These are phyloP conservation scores for Encarsia formosa DNA, from an alignment of 2,888 invertebrate genomes.

Conservation along the genomic window DNA sequence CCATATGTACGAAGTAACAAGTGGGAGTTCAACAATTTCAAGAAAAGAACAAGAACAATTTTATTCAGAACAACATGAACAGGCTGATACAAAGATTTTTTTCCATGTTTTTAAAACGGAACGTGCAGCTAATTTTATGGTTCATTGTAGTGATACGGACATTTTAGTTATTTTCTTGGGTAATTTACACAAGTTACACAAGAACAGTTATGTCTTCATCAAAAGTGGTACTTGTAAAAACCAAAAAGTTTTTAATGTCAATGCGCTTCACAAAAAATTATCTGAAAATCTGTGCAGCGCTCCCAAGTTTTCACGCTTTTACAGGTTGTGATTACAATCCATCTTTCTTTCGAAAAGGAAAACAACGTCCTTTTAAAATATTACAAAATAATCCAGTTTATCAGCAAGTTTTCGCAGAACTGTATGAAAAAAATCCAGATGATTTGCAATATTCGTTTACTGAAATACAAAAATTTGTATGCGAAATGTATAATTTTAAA, in stretches of 20 bases:
- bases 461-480: too few species aligned
- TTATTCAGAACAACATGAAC: constrained; percentile 27
- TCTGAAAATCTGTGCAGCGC: constrained; percentile 12
- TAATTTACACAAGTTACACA: constrained; percentile 21
- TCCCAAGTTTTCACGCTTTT: constrained; percentile 28
- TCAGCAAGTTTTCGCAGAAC: neutral
- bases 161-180: constrained; percentile 22
- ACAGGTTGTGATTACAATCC: constrained; percentile 30
- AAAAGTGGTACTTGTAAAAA: constrained; percentile 23
- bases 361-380: constrained; percentile 6
- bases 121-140: constrained; percentile 13
- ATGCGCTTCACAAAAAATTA: constrained; percentile 17
- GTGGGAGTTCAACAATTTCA: constrained; percentile 20
- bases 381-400: neutral
- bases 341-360: constrained; percentile 44
- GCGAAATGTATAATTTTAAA: too few species aligned
- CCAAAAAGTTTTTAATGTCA: constrained; percentile 22
- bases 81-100: constrained; percentile 33
- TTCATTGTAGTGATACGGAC: constrained; percentile 22
- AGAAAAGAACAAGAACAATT: constrained; percentile 17
- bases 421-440: too few species aligned
- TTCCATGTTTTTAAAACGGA: constrained; percentile 26
- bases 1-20: constrained; percentile 25
- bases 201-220: constrained; percentile 17
- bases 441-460: too few species aligned